These are phyloP conservation scores for Eurystomus gularis DNA, from an alignment of 2,113 vertebrate species.

Conservation along the genomic window DNA sequence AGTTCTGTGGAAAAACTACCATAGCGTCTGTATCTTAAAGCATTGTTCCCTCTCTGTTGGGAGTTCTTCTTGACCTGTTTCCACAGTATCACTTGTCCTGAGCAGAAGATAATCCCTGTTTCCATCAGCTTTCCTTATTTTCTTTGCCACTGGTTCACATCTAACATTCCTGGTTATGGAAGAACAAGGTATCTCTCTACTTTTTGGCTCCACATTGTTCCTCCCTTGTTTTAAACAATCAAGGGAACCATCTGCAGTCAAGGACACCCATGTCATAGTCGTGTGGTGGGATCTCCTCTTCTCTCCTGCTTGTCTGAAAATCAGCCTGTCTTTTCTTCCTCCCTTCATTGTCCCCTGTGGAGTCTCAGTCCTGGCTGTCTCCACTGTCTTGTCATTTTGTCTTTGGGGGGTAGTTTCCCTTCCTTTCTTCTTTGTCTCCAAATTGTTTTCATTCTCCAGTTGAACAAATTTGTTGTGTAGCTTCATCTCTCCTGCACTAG, in stretches of 20 bases:
- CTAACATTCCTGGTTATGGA: neutral
- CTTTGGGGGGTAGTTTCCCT: constrained; percentile 19
- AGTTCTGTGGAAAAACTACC: neutral
- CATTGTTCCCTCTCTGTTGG: neutral
- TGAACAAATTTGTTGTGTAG: neutral
- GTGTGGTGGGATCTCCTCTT: neutral
- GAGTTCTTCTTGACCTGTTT: neutral
- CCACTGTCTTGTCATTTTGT: constrained; percentile 7
- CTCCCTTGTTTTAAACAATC: neutral
- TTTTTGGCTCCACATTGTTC: neutral
- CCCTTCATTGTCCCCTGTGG: neutral
- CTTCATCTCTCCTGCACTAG: neutral
- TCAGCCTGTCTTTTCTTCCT: neutral
- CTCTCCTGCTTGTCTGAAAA: neutral
- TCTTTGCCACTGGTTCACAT: neutral
- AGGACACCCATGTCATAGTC: neutral
- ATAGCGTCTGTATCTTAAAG: neutral
- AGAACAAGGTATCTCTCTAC: neutral
- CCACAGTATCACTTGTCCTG: neutral
- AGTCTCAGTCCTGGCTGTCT: neutral
- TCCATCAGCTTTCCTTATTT: neutral
- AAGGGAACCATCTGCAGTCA: neutral
- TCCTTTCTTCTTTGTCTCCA: constrained; percentile 40
- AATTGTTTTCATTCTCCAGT: neutral
- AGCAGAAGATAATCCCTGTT: neutral